Evolutionary conservation across 2,888 invertebrate species (phyloP).

Genomic region (Athrips mouffetella): DNA sequence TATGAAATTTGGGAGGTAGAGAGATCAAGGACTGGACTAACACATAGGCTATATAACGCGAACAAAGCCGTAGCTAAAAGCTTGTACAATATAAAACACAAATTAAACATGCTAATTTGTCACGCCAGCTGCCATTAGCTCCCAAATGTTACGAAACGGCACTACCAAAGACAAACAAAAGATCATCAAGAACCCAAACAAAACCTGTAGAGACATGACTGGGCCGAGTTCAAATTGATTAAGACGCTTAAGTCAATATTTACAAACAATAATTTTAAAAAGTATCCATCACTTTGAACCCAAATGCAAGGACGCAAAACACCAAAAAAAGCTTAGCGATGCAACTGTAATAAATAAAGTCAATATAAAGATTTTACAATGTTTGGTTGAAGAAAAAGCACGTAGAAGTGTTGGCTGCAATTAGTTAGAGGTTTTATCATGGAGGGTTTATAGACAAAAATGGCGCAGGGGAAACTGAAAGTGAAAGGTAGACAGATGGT

Average conservation of each 20-base stretch:
- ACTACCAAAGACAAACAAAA: conserved; percentile 32
- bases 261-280: conserved; percentile 28
- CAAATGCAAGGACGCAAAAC: neutral
- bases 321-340: neutral
- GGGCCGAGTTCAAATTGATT: conserved; percentile 55
- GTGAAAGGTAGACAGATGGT: neutral
- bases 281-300: conserved; percentile 16
- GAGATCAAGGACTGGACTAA: too few relatives aligned
- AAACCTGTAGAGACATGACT: conserved; percentile 48
- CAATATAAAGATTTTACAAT: neutral
- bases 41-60: too few relatives aligned
- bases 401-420: neutral
- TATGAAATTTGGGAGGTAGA: too few relatives aligned
- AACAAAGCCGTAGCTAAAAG: too few relatives aligned
- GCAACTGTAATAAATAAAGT: neutral
- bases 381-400: neutral
- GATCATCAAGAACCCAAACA: conserved; percentile 47
- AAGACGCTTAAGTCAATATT: conserved; percentile 51
- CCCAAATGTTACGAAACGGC: neutral
- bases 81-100: conserved; percentile 16
- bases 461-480: neutral
- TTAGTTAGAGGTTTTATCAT: conserved; percentile 9
- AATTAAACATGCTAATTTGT: conserved; percentile 6
- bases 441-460: neutral
- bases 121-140: neutral